Evolutionary conservation across 2,797 vertebrate species (phyloP).

Genomic region (Sylvilagus floridanus): DNA sequence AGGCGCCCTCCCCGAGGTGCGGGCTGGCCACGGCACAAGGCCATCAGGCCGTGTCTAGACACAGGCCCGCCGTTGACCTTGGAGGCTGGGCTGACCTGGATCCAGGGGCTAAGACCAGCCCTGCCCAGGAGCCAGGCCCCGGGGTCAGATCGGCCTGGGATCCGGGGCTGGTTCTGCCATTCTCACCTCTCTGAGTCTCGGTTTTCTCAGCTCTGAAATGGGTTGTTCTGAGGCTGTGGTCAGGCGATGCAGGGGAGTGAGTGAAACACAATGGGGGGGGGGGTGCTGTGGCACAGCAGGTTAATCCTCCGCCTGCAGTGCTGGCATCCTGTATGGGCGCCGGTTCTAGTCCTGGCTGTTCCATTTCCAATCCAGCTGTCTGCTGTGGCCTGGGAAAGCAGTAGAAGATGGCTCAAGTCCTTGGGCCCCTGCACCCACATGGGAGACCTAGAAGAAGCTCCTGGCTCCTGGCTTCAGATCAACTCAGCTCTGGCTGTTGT

Average conservation of each 20-base stretch:
- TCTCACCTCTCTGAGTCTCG: background rate
- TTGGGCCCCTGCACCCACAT: too few species aligned
- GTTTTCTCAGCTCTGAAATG: background rate
- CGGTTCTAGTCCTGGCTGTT: too few species aligned
- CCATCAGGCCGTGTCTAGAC: background rate
- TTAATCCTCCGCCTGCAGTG: too few species aligned
- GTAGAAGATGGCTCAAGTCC: too few species aligned
- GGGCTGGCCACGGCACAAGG: background rate
- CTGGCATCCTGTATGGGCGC: too few species aligned
- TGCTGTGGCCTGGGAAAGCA: too few species aligned
- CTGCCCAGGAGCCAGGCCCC: background rate
- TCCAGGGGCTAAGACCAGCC: background rate
- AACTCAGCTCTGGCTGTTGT: too few species aligned
- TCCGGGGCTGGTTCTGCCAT: background rate
- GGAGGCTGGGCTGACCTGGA: background rate
- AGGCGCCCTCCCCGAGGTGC: rapidly evolving
- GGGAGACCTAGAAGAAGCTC: too few species aligned
- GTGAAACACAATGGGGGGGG: background rate
- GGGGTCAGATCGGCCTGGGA: background rate
- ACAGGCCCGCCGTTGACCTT: background rate
- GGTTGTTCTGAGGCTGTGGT: background rate
- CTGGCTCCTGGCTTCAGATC: too few species aligned
- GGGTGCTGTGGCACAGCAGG: too few species aligned
- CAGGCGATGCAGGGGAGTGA: background rate
- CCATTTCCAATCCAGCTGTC: too few species aligned